Conservation (phyloP, 2,888 invertebrate species). For the Odontomyia ornata region DNA sequence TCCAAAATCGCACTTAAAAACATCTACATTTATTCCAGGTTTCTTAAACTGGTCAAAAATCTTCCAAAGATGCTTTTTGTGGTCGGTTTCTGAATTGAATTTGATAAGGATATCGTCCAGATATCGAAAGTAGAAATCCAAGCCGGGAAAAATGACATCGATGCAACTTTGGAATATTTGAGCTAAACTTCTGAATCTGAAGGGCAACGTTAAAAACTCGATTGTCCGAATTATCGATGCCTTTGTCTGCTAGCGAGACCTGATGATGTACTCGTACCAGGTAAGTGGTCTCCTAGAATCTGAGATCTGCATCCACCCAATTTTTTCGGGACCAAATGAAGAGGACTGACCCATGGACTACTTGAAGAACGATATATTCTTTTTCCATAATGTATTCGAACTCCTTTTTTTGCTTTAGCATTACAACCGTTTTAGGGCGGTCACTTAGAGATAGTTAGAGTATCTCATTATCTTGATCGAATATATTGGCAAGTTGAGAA, state of each 20-base stretch:
- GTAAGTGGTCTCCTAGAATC: constrained; percentile 55
- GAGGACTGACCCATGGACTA: constrained; percentile 60
- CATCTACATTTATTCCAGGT: background rate
- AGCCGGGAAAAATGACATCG: constrained; percentile 53
- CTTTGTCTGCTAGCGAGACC: constrained; percentile 54
- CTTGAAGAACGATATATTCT: constrained; percentile 60
- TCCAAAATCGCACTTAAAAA: background rate
- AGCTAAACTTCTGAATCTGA: constrained; percentile 58
- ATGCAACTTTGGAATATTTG: constrained; percentile 59
- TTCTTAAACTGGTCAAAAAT: background rate
- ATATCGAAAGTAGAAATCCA: constrained; percentile 53
- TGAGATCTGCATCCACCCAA: constrained; percentile 55
- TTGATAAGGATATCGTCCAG: constrained; percentile 55
- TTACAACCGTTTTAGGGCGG: too few species aligned
- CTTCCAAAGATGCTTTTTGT: background rate
- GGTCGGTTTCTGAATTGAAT: constrained; percentile 38
- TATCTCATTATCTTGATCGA: too few species aligned
- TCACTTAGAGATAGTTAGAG: too few species aligned
- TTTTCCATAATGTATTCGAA: too few species aligned
- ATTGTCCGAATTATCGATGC: constrained; percentile 56
- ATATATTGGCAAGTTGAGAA: too few species aligned
- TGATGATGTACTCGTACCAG: constrained; percentile 56
- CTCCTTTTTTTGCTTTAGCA: too few species aligned
- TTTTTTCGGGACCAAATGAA: constrained; percentile 56
- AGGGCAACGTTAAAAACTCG: constrained; percentile 56